Conservation (phyloP, 1,140 invertebrate genomes). For the Lerema accius region DNA sequence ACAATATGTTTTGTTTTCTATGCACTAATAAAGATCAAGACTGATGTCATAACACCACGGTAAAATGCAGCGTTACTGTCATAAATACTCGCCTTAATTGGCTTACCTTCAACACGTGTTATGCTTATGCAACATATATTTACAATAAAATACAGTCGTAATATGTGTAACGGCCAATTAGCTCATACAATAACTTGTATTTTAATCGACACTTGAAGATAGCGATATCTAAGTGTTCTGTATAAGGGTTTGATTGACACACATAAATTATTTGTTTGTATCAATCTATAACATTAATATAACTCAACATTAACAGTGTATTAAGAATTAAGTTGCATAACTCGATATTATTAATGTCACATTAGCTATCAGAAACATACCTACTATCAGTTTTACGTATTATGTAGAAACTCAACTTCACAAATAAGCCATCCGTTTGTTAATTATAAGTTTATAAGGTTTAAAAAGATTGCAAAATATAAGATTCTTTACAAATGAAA, state of each 20-base stretch:
- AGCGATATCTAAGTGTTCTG: slow-evolving; percentile 2
- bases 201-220: slow-evolving; percentile 18
- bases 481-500: too few relatives aligned
- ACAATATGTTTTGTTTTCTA: neutral
- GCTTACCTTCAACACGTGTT: slow-evolving; percentile 3
- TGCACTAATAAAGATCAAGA: neutral
- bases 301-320: too few relatives aligned
- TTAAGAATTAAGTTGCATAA: too few relatives aligned
- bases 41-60: neutral
- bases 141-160: neutral
- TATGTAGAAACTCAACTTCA: too few relatives aligned
- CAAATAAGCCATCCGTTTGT: too few relatives aligned
- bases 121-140: slow-evolving; percentile 5
- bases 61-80: neutral
- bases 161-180: slow-evolving; percentile 8
- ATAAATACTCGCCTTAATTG: slow-evolving; percentile 15
- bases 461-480: too few relatives aligned
- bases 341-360: too few relatives aligned
- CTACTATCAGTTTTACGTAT: too few relatives aligned
- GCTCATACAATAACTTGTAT: slow-evolving; percentile 14
- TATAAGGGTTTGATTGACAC: neutral
- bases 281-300: slow-evolving; percentile 6
- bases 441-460: too few relatives aligned
- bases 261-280: slow-evolving; percentile 3
- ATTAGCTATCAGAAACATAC: too few relatives aligned